Percentiles rank a stretch among this genome's conserved stretches.
Evolutionary conservation across 2,888 invertebrate genomes (phyloP).

Genomic region (Eupithecia inturbata): DNA sequence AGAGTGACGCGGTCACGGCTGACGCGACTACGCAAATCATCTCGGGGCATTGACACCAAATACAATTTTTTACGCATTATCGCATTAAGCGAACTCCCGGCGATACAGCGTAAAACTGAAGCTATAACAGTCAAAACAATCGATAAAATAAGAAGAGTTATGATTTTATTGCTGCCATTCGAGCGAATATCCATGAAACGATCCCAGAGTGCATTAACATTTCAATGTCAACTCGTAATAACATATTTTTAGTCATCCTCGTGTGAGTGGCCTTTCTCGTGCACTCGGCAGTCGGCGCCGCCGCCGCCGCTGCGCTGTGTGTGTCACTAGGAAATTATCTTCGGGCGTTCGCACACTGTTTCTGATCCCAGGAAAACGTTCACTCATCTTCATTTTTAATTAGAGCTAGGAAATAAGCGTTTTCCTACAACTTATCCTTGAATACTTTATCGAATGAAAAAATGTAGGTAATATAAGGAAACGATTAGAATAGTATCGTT

Average conservation of each 20-base stretch:
- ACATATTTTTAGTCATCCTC: constrained; percentile 78
- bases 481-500: constrained; percentile 69
- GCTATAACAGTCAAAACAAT: constrained; percentile 72
- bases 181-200: constrained; percentile 71
- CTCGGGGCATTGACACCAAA: constrained; percentile 63
- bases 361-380: constrained; percentile 49
- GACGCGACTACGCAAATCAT: constrained; percentile 54
- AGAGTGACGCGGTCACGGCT: constrained; percentile 49
- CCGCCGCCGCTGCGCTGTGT: too few relatives aligned
- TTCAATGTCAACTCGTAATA: constrained; percentile 83
- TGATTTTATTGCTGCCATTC: constrained; percentile 57
- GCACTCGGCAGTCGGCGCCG: constrained; percentile 49
- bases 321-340: constrained; percentile 70
- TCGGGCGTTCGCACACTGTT: constrained; percentile 66
- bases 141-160: constrained; percentile 67
- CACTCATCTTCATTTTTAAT: constrained; percentile 47
- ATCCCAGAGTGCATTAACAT: constrained; percentile 81
- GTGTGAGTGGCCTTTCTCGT: constrained; percentile 75
- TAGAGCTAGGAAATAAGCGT: constrained; percentile 46
- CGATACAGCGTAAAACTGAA: constrained; percentile 61
- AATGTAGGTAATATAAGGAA: constrained; percentile 59
- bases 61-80: constrained; percentile 66
- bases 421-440: constrained; percentile 46
- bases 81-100: constrained; percentile 58
- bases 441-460: constrained; percentile 33